Conservation (phyloP, 2,888 invertebrate species). For the Hoplodrina blanda region DNA sequence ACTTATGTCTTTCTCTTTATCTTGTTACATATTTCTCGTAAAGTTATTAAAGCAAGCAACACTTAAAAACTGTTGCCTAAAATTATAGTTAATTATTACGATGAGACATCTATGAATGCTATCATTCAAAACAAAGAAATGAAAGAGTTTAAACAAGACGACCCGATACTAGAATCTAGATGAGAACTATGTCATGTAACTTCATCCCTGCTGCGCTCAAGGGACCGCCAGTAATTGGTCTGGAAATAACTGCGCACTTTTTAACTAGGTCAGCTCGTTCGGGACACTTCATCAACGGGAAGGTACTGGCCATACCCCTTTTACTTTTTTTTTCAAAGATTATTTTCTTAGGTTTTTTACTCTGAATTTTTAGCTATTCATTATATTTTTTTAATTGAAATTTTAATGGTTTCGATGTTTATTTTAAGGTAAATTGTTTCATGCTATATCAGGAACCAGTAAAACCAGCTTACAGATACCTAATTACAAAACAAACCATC, state of each 20-base stretch:
- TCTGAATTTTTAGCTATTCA: not conserved
- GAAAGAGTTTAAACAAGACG: not conserved
- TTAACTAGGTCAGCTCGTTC: constrained; percentile 59
- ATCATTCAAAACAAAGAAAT: not conserved
- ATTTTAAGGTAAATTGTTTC: no score
- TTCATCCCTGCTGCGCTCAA: constrained; percentile 4
- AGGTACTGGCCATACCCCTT: constrained; percentile 29
- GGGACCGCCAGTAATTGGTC: constrained; percentile 58
- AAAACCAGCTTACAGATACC: not conserved
- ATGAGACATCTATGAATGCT: no score
- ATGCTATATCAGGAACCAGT: no score
- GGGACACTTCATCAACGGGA: constrained; percentile 46
- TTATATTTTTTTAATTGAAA: no score
- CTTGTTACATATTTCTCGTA: no score
- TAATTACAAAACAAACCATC: constrained; percentile 24
- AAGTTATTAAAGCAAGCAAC: no score
- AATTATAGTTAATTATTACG: no score
- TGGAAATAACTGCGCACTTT: constrained; percentile 45
- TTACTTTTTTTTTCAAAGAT: constrained; percentile 6
- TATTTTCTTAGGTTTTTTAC: not conserved
- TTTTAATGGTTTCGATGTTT: no score
- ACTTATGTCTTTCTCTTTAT: no score
- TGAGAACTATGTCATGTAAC: not conserved
- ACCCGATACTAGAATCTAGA: constrained; percentile 7
- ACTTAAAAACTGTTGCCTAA: no score